Base-by-base conservation (phyloP, 92 coral and sea anemone species). In the Bergia puertoricense region DNA sequence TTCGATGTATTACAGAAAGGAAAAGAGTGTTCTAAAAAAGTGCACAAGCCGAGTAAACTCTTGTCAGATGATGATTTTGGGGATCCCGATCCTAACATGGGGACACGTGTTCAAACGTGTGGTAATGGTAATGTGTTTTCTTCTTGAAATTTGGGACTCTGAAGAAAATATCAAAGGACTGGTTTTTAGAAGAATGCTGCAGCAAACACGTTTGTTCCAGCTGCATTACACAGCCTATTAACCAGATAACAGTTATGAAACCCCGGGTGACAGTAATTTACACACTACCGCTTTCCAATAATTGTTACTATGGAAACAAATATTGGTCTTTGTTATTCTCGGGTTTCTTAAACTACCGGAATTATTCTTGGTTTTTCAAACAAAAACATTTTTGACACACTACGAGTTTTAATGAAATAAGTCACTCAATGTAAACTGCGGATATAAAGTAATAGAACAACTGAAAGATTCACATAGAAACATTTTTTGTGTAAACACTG, bases 271-370 rank as follows among this genome's bases (percentile, higher is more conserved):
- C n/a, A 8, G 7, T 69, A 22, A 16, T 23, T 80, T 11, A 57
- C 85, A 59, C 43, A 36, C 37, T 44, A 57, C n/a, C 57, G 38
- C 46, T 14, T 43, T 80, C 41, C 6, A 13, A 80, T 37, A 56
- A 80, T 57, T 2, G 87, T 84, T 45, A 0, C 87, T 71, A 84
- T 84, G 62, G 87, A 84, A 46, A 84, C 86, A 30, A 36, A 46
- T 20, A 36, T 36, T 37, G n/a, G 45, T 62, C 36, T 22, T 50
- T 69, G 66, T 84, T 69, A 44, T 10, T 38, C 54, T n/a, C 37
- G 57, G 45, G 86, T 83, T 83, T 45, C 20, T 43, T 56, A 37
- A 41, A 66, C 51, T 16, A 56, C 46, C 13, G 30, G 66, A 71
- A 51, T 73, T 84, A 73, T 40, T 3, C 79, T 4, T 39, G 56